Evolutionary conservation across 2,113 vertebrate genomes (phyloP).

Genomic region (Delphinapterus leucas): DNA sequence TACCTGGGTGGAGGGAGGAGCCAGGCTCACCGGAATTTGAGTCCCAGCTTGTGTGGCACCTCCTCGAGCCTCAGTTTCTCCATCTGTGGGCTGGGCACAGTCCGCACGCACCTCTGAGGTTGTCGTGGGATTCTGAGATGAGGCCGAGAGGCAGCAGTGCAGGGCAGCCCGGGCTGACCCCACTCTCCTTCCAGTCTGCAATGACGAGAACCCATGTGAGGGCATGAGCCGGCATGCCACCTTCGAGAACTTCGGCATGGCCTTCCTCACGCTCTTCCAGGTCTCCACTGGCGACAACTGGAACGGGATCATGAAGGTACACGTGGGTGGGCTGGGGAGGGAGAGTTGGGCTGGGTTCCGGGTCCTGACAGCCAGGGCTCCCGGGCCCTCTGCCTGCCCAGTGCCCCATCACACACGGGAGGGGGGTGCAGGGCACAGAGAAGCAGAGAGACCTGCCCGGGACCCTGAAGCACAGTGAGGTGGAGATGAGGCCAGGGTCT

Average conservation of each 20-base stretch:
- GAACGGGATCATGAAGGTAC: conserved; percentile 99
- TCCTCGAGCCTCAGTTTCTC: not conserved
- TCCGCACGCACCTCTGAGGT: rapidly evolving
- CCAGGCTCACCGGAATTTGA: not conserved
- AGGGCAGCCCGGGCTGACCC: not conserved
- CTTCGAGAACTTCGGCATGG: conserved; percentile 99
- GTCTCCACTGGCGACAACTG: conserved; percentile 99
- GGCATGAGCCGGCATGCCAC: conserved; percentile 99
- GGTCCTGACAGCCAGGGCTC: no score
- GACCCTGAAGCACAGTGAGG: no score
- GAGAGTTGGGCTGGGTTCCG: not conserved
- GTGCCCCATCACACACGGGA: rapidly evolving
- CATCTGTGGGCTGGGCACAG: not conserved
- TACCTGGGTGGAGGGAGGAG: not conserved
- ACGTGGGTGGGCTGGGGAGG: not conserved
- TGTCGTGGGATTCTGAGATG: not conserved
- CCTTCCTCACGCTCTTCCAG: conserved; percentile 98
- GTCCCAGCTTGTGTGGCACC: not conserved
- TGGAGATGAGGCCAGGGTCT: not conserved
- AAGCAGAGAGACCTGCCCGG: rapidly evolving
- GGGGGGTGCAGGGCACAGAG: not conserved
- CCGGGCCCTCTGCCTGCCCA: not conserved
- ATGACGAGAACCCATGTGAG: conserved; percentile 95
- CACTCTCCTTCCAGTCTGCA: conserved; percentile 88
- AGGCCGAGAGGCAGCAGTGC: rapidly evolving